A percentile compares a stretch with the other conserved stretches of the same genome.
Conservation (phyloP, 2,797 vertebrate genomes). For the Molossus alvarezi region DNA sequence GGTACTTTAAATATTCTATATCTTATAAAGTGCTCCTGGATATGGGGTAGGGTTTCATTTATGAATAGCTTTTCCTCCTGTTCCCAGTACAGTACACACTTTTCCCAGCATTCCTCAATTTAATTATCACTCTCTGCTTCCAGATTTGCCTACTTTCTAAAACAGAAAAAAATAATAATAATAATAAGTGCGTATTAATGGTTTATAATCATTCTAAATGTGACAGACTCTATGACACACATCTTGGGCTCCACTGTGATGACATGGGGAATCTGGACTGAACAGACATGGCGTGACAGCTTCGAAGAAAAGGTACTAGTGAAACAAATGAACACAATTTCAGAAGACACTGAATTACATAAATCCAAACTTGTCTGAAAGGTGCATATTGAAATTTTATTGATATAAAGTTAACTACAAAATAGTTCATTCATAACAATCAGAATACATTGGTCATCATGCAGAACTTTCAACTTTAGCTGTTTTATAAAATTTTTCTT, state of each 20-base stretch:
- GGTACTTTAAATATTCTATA: not conserved
- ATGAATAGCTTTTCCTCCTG: not conserved
- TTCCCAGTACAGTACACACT: not conserved
- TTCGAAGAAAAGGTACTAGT: not conserved
- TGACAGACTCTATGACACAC: accelerated
- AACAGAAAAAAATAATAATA: not conserved
- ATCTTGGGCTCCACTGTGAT: not conserved
- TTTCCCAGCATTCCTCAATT: not conserved
- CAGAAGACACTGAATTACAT: not conserved
- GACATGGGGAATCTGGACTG: not conserved
- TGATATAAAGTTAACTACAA: not conserved
- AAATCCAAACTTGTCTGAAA: not conserved
- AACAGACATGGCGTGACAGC: not conserved
- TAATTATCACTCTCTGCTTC: not conserved
- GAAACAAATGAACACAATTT: not conserved
- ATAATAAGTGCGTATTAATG: not conserved
- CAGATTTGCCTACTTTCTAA: not conserved
- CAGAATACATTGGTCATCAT: not conserved
- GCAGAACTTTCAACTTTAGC: not conserved
- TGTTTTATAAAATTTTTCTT: not conserved
- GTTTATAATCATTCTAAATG: not conserved
- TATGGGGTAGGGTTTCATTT: not conserved
- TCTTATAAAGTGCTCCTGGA: not conserved
- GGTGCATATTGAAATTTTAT: not conserved
- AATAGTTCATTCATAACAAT: not conserved